Evolutionary conservation across 2,888 invertebrate genomes (phyloP).

Genomic region (Andrena flavipes): DNA sequence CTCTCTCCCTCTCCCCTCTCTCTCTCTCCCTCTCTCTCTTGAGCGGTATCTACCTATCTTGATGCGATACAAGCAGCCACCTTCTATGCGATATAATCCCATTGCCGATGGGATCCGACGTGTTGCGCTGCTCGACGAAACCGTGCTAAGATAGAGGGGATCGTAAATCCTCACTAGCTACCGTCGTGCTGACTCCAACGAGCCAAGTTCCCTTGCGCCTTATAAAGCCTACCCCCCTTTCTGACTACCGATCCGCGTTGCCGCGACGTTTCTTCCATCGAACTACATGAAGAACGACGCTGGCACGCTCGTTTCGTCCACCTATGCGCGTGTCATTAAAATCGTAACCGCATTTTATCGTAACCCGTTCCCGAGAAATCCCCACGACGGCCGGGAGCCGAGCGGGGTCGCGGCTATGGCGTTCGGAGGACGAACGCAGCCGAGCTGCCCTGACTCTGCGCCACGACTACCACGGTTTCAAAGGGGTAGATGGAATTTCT

Average conservation of each 20-base stretch:
- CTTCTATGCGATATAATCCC: constrained; percentile 82
- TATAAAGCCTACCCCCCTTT: constrained; percentile 68
- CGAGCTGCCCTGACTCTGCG: not conserved
- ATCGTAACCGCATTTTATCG: constrained; percentile 20
- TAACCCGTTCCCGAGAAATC: constrained; percentile 8
- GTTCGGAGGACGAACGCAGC: not conserved
- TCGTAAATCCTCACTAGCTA: constrained; percentile 83
- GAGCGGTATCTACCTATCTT: constrained; percentile 78
- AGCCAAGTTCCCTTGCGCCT: constrained; percentile 74
- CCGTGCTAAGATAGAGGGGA: constrained; percentile 78
- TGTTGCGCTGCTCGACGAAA: constrained; percentile 79
- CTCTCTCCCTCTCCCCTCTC: not conserved
- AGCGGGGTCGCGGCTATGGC: not conserved
- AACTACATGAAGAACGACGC: constrained; percentile 39
- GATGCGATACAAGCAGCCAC: constrained; percentile 79
- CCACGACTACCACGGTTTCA: constrained; percentile 1
- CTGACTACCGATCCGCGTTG: constrained; percentile 64
- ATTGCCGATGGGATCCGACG: constrained; percentile 83
- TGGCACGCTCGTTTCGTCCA: constrained; percentile 21
- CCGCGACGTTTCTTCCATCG: constrained; percentile 40
- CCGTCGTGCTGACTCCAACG: constrained; percentile 79
- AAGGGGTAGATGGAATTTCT: constrained; percentile 56
- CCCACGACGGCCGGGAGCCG: not conserved
- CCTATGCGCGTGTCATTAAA: constrained; percentile 35
- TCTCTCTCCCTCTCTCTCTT: constrained; percentile 14